Conservation (phyloP, 2,797 vertebrate genomes). For the Hyperoplus lanceolatus region DNA sequence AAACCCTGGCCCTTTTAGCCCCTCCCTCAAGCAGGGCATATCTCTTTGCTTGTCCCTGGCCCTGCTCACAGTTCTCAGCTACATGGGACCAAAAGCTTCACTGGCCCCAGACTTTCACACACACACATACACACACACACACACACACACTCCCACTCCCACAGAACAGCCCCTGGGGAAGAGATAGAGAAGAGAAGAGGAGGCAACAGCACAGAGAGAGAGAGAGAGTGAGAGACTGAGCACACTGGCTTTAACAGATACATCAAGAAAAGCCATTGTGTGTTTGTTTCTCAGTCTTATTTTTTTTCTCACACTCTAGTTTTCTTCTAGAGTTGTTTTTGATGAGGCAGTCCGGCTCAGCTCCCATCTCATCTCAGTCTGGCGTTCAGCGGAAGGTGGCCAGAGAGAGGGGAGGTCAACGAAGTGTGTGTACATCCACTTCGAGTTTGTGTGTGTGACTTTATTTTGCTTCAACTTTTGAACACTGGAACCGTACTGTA, state of each 20-base stretch:
- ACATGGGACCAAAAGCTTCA: slow-evolving; percentile 89
- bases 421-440: slow-evolving; percentile 58
- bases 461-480: slow-evolving; percentile 72
- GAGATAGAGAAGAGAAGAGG: slow-evolving; percentile 49
- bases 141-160: slow-evolving; percentile 32
- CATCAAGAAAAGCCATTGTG: slow-evolving; percentile 18
- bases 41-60: slow-evolving; percentile 71
- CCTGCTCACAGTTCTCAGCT: slow-evolving; percentile 83
- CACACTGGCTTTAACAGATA: slow-evolving; percentile 47
- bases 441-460: slow-evolving; percentile 46
- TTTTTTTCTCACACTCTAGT: slow-evolving; percentile 8
- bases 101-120: slow-evolving; percentile 72
- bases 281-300: slow-evolving; percentile 26
- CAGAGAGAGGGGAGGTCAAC: slow-evolving; percentile 68
- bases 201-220: slow-evolving; percentile 16
- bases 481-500: slow-evolving; percentile 87
- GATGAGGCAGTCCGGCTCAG: slow-evolving; percentile 65
- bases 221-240: slow-evolving; percentile 30
- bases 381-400: slow-evolving; percentile 74
- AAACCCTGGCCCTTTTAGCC: slow-evolving; percentile 76
- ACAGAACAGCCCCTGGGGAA: slow-evolving; percentile 28
- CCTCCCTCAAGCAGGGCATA: slow-evolving; percentile 84
- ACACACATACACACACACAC: slow-evolving; percentile 60
- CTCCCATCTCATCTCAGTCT: slow-evolving; percentile 68
- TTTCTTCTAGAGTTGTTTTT: slow-evolving; percentile 35